phyloP scores from a whole-genome alignment of 92 coral and sea anemone species.

The Phymanthus crucifer region DNA sequence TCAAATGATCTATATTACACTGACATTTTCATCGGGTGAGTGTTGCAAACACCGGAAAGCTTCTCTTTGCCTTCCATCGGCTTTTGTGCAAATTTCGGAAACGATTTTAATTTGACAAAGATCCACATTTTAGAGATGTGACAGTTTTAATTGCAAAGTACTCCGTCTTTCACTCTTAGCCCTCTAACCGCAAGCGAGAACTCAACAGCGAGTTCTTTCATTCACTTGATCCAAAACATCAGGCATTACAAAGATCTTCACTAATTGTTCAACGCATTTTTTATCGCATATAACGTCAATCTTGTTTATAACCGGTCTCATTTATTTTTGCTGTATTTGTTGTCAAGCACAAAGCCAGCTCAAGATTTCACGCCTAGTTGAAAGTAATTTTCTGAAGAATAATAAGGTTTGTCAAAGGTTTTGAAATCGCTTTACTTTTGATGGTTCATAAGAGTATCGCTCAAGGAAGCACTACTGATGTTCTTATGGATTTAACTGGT shows the following conservation, averaged over 20 bases:
- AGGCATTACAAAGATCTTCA: not conserved
- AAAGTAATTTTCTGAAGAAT: not conserved
- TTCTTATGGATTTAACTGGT: not conserved
- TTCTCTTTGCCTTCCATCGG: slow-evolving; percentile 2
- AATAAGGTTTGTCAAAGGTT: not conserved
- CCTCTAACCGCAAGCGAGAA: not conserved
- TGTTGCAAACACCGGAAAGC: slow-evolving; percentile 1
- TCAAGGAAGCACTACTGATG: slow-evolving; percentile 4
- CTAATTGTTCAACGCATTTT: not conserved
- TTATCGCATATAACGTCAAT: not conserved
- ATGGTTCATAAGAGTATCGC: not conserved
- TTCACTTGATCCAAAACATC: not conserved
- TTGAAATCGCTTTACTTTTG: not conserved
- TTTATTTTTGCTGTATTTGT: not conserved
- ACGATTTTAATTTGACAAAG: not conserved
- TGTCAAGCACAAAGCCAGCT: not conserved
- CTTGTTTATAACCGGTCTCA: not conserved
- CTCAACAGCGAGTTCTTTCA: not conserved
- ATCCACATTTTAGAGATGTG: not conserved
- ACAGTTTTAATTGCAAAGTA: slow-evolving; percentile 5
- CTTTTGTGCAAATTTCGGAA: slow-evolving; percentile 15
- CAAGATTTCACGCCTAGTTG: not conserved
- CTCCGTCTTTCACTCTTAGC: not conserved
- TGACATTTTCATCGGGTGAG: slow-evolving; percentile 3
- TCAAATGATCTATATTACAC: not conserved